Evolutionary conservation across 2,797 vertebrate genomes (phyloP).

Genomic region (Anguilla marmorata): DNA sequence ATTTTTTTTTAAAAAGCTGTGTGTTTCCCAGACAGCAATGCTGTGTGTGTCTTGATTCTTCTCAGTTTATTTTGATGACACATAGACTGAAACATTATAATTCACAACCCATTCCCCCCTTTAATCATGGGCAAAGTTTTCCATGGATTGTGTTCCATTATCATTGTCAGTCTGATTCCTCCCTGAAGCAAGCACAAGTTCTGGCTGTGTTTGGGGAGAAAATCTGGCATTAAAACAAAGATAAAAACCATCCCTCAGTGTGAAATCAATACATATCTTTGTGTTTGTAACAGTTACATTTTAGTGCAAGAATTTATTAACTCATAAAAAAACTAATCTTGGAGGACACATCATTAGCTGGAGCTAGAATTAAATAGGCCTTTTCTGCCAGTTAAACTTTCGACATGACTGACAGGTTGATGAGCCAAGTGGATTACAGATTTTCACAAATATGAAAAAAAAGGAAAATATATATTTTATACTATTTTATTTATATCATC

Average conservation of each 20-base stretch:
- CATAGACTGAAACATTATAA: not conserved
- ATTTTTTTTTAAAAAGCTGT: not conserved
- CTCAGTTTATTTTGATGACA: conserved; percentile 16
- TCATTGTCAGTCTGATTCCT: conserved; percentile 1
- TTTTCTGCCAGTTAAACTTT: not conserved
- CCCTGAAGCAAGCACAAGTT: not conserved
- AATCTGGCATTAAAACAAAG: not conserved
- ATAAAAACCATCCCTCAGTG: not conserved
- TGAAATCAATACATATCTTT: conserved; percentile 3
- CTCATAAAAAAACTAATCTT: not conserved
- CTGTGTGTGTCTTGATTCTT: not conserved
- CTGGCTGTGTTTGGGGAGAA: conserved; percentile 3
- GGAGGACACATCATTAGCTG: not conserved
- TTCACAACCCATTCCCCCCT: not conserved
- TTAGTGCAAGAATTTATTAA: not conserved
- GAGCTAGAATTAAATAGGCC: not conserved
- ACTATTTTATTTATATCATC: not conserved
- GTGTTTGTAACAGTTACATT: not conserved
- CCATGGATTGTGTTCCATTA: not conserved
- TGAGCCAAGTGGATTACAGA: not conserved
- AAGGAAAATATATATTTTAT: not conserved
- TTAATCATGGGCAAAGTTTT: not conserved
- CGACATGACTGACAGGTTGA: not conserved
- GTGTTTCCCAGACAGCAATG: not conserved
- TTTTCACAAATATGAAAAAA: not conserved